Percentiles rank a stretch among this genome's conserved stretches.
These are phyloP conservation scores for Erpornis zantholeuca DNA, from an alignment of 2,113 vertebrate genomes.

Conservation along the genomic window DNA sequence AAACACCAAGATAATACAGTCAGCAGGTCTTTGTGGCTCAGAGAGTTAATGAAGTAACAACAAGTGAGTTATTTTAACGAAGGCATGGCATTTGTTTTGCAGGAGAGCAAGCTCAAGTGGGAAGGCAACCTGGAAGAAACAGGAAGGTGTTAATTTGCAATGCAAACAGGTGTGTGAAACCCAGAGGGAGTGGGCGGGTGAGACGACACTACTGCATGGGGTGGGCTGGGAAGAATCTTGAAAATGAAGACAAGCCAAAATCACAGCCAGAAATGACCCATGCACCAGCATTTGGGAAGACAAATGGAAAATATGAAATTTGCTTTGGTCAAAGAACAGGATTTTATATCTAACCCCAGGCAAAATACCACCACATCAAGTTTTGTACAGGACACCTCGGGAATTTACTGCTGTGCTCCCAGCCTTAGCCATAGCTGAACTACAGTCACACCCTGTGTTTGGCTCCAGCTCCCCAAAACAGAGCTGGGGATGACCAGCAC, in stretches of 20 bases:
- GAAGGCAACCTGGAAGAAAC: neutral
- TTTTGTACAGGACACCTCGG: neutral
- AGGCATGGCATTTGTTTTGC: neutral
- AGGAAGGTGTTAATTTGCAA: neutral
- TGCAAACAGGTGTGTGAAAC: neutral
- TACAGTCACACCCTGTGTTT: neutral
- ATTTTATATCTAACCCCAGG: neutral
- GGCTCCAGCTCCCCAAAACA: neutral
- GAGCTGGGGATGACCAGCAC: neutral
- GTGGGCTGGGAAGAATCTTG: neutral
- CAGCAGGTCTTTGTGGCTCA: neutral
- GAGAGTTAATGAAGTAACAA: neutral
- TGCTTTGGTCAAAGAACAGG: neutral
- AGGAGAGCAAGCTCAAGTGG: neutral
- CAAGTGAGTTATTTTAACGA: neutral
- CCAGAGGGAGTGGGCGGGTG: neutral
- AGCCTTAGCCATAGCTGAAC: neutral
- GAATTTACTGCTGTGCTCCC: neutral
- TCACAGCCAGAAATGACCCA: neutral
- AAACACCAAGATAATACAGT: neutral
- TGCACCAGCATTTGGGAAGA: neutral
- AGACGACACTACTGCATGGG: neutral
- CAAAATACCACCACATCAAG: neutral
- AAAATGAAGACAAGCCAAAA: conserved; percentile 1
- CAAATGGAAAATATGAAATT: neutral